phyloP scores from a whole-genome alignment of 2,888 invertebrate species.

The Tetanocera ferruginea region DNA sequence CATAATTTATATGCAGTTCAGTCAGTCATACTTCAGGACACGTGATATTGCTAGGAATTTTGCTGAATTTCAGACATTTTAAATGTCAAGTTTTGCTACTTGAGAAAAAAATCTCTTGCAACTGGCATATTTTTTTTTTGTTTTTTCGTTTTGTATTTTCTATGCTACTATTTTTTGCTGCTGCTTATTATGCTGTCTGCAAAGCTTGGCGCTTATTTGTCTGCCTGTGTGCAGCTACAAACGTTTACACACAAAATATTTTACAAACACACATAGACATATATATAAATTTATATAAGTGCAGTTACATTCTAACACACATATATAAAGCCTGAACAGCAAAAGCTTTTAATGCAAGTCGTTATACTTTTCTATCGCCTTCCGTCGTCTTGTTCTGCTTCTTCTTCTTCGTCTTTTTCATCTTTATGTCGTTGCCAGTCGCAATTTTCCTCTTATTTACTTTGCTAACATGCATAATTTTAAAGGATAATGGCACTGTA shows the following conservation, averaged over 20 bases:
- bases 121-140: no score
- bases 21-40: neutral
- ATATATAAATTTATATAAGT: slow-evolving; percentile 12
- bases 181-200: slow-evolving; percentile 27
- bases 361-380: slow-evolving; percentile 1
- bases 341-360: slow-evolving; percentile 13
- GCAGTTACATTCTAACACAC: neutral
- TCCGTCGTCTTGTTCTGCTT: neutral
- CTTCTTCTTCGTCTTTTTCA: neutral
- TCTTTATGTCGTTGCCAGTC: neutral
- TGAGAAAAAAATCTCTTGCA: neutral
- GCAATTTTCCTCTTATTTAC: neutral
- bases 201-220: slow-evolving; percentile 24
- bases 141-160: no score
- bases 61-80: neutral
- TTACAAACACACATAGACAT: slow-evolving; percentile 5
- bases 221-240: slow-evolving; percentile 47
- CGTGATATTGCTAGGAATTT: neutral
- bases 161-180: neutral
- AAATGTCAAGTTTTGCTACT: slow-evolving; percentile 12
- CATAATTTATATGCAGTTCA: neutral
- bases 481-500: slow-evolving; percentile 21
- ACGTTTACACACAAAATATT: slow-evolving; percentile 47
- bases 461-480: neutral
- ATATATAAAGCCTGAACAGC: slow-evolving; percentile 12